These are phyloP conservation scores for Linnaemya tessellans DNA, from an alignment of 2,888 invertebrate genomes.

Conservation along the genomic window DNA sequence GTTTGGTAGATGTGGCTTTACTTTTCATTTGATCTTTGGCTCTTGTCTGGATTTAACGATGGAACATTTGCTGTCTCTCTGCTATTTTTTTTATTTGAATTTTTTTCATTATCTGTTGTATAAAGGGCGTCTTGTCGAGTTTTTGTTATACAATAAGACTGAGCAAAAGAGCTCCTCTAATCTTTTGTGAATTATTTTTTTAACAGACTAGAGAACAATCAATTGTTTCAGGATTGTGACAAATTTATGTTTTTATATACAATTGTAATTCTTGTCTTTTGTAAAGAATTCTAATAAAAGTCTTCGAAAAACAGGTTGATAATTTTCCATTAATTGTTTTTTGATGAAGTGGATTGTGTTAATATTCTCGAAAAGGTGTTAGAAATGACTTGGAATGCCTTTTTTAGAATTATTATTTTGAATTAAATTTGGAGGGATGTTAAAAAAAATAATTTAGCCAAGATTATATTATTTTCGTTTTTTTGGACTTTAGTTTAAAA, in stretches of 20 bases:
- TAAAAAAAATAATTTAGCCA: too few relatives aligned
- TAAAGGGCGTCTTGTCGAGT: conserved; percentile 51
- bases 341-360: conserved; percentile 9
- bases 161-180: background rate
- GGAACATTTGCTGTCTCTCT: conserved; percentile 29
- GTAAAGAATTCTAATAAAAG: conserved; percentile 36
- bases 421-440: background rate
- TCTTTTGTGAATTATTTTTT: background rate
- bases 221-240: conserved; percentile 62
- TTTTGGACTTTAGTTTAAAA: background rate
- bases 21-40: conserved; percentile 41
- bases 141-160: conserved; percentile 51
- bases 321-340: conserved; percentile 49
- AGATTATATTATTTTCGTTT: too few relatives aligned
- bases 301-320: conserved; percentile 28
- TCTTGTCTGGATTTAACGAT: conserved; percentile 61
- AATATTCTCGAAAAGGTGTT: conserved; percentile 3
- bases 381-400: background rate
- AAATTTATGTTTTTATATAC: conserved; percentile 63
- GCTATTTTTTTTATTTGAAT: background rate
- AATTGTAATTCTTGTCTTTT: conserved; percentile 36
- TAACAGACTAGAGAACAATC: background rate
- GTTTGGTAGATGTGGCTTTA: conserved; percentile 3
- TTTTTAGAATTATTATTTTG: background rate
- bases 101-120: conserved; percentile 18